These are phyloP conservation scores for Tetheella fluctuosa DNA, from an alignment of 2,888 invertebrate species.

Conservation along the genomic window DNA sequence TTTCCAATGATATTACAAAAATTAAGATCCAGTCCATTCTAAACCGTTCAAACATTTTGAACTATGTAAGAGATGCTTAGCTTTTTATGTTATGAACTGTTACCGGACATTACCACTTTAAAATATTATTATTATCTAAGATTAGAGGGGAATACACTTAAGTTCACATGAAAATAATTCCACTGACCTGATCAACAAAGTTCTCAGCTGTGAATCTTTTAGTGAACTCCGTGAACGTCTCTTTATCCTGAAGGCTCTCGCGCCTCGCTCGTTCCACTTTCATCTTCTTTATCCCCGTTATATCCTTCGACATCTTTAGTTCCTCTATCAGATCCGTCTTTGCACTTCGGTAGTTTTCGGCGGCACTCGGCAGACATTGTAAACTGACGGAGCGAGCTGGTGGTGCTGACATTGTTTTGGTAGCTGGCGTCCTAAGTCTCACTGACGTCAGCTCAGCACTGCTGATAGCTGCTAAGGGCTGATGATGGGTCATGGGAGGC, in stretches of 20 bases:
- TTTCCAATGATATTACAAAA: constrained; percentile 12
- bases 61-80: background rate
- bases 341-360: constrained; percentile 88
- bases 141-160: constrained; percentile 21
- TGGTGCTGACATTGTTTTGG: constrained; percentile 94
- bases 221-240: constrained; percentile 92
- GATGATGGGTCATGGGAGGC: constrained; percentile 75
- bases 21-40: background rate
- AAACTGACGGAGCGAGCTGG: constrained; percentile 88
- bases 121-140: constrained; percentile 20
- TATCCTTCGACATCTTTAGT: constrained; percentile 95
- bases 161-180: constrained; percentile 13
- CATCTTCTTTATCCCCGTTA: constrained; percentile 96
- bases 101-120: constrained; percentile 19
- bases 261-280: constrained; percentile 95
- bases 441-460: constrained; percentile 94
- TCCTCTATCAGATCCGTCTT: constrained; percentile 96
- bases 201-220: constrained; percentile 93
- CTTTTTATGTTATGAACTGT: background rate
- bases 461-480: constrained; percentile 94
- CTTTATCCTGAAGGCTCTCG: constrained; percentile 92
- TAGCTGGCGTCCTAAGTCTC: constrained; percentile 89
- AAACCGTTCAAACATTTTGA: background rate
- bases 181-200: constrained; percentile 94
- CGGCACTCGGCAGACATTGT: constrained; percentile 87